Percentiles rank a stretch among this genome's conserved stretches.
phyloP scores from a whole-genome alignment of 2,797 vertebrate species.

The Propithecus deckenii region DNA sequence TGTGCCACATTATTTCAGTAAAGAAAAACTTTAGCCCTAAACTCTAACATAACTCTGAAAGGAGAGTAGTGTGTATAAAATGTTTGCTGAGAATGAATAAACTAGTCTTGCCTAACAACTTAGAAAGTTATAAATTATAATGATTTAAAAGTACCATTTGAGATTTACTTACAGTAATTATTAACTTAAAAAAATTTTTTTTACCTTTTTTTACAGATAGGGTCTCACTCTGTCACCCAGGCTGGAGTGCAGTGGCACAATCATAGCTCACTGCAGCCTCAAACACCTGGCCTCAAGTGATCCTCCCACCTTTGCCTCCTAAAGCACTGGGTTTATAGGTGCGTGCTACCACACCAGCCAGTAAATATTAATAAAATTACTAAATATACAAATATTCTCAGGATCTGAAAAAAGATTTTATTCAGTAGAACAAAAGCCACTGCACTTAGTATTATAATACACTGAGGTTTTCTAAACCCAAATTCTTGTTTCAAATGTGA shows the following conservation, averaged over 20 bases:
- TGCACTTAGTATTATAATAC: background rate
- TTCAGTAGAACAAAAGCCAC: background rate
- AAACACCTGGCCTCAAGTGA: background rate
- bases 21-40: background rate
- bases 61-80: background rate
- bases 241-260: background rate
- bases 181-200: background rate
- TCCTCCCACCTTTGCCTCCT: background rate
- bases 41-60: background rate
- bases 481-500: background rate
- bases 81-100: background rate
- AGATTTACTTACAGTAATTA: background rate
- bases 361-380: slow-evolving; percentile 12
- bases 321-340: background rate
- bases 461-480: background rate
- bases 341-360: background rate
- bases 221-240: background rate
- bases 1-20: background rate
- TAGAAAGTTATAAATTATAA: background rate
- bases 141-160: background rate
- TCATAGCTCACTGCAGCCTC: background rate
- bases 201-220: background rate
- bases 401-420: background rate
- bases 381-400: background rate
- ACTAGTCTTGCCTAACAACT: background rate